These are phyloP conservation scores for Odontocolon sp. DNA, from an alignment of 2,888 invertebrate species.

Conservation along the genomic window DNA sequence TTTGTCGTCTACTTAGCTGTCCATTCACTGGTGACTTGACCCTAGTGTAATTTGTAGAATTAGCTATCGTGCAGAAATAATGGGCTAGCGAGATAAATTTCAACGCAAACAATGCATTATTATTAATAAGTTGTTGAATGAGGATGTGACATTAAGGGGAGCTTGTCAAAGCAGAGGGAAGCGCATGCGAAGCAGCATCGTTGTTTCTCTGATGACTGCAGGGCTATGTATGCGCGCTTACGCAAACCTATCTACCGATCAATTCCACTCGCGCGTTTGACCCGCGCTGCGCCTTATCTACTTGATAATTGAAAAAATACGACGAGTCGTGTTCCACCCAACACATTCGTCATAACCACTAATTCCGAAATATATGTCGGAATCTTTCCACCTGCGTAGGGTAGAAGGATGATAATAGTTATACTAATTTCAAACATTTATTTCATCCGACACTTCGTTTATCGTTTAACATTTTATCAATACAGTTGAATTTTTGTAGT, in stretches of 20 bases:
- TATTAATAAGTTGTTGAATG: slow-evolving; percentile 73
- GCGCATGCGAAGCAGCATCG: neutral
- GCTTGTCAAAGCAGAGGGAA: slow-evolving; percentile 38
- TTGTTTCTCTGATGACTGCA: neutral
- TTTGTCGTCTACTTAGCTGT: too few species aligned
- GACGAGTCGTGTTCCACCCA: too few species aligned
- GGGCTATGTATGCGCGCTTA: slow-evolving; percentile 1
- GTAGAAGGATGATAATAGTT: too few species aligned
- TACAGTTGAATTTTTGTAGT: too few species aligned
- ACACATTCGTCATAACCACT: too few species aligned
- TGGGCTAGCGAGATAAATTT: slow-evolving; percentile 61
- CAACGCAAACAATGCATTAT: slow-evolving; percentile 71
- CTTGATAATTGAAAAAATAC: slow-evolving; percentile 25
- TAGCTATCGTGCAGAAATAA: slow-evolving; percentile 2
- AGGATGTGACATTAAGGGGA: slow-evolving; percentile 72
- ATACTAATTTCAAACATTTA: too few species aligned
- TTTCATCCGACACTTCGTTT: too few species aligned
- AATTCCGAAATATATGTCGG: neutral
- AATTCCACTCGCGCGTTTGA: slow-evolving; percentile 26
- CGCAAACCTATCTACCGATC: slow-evolving; percentile 34
- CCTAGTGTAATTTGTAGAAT: neutral
- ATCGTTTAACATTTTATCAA: too few species aligned
- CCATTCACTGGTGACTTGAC: neutral
- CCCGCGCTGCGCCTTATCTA: slow-evolving; percentile 38
- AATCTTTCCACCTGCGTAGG: neutral